Evolutionary conservation across 2,113 vertebrate species (phyloP).

Genomic region (Leucopsar rothschildi): DNA sequence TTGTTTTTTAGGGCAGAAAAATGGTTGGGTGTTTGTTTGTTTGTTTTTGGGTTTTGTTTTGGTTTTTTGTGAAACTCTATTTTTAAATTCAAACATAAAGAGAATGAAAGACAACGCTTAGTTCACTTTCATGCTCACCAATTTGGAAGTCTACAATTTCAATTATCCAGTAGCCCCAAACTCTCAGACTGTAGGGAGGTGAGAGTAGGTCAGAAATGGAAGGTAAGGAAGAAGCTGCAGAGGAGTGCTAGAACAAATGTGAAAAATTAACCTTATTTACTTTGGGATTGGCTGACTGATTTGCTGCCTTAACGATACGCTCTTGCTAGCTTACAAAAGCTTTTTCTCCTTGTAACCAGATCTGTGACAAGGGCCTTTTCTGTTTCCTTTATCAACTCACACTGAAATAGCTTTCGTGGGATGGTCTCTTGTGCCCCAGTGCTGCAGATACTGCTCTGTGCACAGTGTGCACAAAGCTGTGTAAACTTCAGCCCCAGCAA

Average conservation of each 20-base stretch:
- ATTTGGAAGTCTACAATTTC: background rate
- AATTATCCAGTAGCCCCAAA: background rate
- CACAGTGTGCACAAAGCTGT: background rate
- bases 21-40: background rate
- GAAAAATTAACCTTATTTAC: background rate
- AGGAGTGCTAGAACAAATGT: background rate
- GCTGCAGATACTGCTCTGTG: background rate
- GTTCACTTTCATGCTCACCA: background rate
- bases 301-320: background rate
- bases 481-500: background rate
- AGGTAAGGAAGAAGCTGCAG: background rate
- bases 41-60: background rate
- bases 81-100: background rate
- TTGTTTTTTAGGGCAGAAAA: background rate
- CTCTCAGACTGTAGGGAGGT: background rate
- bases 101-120: background rate
- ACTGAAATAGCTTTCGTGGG: background rate
- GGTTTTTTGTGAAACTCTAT: background rate
- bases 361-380: background rate
- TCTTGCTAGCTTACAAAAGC: background rate
- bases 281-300: background rate
- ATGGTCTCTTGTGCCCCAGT: rapidly evolving
- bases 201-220: background rate
- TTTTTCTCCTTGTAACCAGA: background rate
- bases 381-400: background rate